A percentile compares a stretch with the other conserved stretches of the same genome.
phyloP scores from a whole-genome alignment of 2,113 vertebrate species.

The Cynoglossus semilaevis region DNA sequence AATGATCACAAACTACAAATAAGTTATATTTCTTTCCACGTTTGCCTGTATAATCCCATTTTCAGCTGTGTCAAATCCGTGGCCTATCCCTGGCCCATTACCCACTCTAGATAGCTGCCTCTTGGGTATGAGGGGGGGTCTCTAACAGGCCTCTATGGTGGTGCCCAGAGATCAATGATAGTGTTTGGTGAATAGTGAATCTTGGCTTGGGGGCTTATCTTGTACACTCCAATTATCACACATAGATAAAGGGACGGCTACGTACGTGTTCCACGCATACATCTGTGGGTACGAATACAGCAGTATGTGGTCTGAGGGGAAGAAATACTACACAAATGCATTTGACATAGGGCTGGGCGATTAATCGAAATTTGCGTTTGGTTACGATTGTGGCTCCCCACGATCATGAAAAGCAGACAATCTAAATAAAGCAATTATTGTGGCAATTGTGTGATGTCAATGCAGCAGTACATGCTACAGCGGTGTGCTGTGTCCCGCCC shows the following conservation, averaged over 20 bases:
- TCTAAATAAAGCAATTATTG: no score
- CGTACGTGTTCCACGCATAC: slow-evolving; percentile 40
- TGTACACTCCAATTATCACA: slow-evolving; percentile 59
- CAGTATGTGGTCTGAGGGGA: background rate
- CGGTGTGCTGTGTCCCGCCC: no score
- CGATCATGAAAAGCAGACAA: no score
- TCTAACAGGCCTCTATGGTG: slow-evolving; percentile 50
- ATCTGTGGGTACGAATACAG: slow-evolving; percentile 3
- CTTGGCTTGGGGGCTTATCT: slow-evolving; percentile 45
- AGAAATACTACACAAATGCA: background rate
- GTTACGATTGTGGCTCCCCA: no score
- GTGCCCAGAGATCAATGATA: slow-evolving; percentile 50
- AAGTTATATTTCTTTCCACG: slow-evolving; percentile 15
- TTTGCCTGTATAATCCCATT: slow-evolving; percentile 36
- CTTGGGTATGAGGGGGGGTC: slow-evolving; percentile 32
- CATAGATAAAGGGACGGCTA: slow-evolving; percentile 47
- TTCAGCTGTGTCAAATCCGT: slow-evolving; percentile 11
- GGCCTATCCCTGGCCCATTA: slow-evolving; percentile 44
- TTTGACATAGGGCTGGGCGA: slow-evolving; percentile 4
- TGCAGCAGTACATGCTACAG: no score
- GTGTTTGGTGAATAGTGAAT: slow-evolving; percentile 50
- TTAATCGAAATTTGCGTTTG: no score
- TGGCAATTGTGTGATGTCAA: no score
- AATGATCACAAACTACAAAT: slow-evolving; percentile 5
- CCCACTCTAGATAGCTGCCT: slow-evolving; percentile 48